These are phyloP conservation scores for Notoglanidium macrostoma DNA, from an alignment of 2,797 vertebrate species.

Conservation along the genomic window DNA sequence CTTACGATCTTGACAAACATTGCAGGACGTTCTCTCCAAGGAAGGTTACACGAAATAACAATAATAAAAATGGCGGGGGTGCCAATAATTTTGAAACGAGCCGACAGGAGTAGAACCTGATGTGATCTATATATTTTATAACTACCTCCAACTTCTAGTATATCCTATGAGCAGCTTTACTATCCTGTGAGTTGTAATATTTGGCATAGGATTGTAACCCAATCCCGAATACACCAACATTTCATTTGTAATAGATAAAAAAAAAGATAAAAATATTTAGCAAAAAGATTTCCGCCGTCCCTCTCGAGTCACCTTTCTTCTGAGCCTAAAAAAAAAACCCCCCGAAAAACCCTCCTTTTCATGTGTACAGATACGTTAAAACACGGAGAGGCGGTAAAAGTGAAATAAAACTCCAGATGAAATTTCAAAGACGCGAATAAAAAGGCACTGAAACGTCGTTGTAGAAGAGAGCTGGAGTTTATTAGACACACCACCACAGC, in stretches of 20 bases:
- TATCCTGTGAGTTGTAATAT: neutral
- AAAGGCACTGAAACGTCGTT: conserved; percentile 50
- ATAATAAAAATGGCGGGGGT: neutral
- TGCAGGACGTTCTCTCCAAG: neutral
- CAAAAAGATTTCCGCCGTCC: neutral
- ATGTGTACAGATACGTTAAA: neutral
- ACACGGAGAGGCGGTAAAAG: neutral
- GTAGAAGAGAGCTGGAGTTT: conserved; percentile 84
- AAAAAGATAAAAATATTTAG: too few relatives aligned
- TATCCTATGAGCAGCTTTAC: neutral
- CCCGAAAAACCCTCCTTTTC: neutral
- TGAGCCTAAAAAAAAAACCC: neutral
- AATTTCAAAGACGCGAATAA: neutral
- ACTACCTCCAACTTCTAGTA: neutral
- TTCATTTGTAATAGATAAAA: neutral
- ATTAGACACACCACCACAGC: conserved; percentile 84
- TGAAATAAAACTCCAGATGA: neutral
- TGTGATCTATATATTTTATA: neutral
- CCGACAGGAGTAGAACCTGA: too few relatives aligned
- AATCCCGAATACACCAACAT: neutral
- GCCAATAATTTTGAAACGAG: neutral
- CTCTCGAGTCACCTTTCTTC: neutral
- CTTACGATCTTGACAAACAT: neutral
- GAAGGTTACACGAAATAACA: too few relatives aligned
- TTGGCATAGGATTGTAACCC: too few relatives aligned